Percentiles rank a stretch among this genome's conserved stretches.
phyloP scores from a whole-genome alignment of 1,140 invertebrate genomes.

The Cardiocondyla obscurior region DNA sequence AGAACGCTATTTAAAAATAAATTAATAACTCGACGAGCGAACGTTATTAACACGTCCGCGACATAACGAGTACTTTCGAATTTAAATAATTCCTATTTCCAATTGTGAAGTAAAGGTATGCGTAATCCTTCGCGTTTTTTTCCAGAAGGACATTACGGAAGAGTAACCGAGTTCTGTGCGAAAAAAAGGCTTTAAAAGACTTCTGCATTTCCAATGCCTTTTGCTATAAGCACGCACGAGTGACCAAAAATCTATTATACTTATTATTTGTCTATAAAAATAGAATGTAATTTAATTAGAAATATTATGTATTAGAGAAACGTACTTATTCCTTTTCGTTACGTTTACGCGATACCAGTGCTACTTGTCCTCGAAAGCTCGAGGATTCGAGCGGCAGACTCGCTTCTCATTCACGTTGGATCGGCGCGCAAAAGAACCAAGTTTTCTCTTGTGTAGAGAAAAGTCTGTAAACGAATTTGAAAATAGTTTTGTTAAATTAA shows the following conservation, averaged over 20 bases:
- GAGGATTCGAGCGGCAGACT: neutral
- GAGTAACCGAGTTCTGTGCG: neutral
- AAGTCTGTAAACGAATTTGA: constrained; percentile 24
- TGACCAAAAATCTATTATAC: constrained; percentile 33
- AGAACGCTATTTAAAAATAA: too few species aligned
- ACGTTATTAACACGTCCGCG: neutral
- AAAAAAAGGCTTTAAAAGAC: neutral
- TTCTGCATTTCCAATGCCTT: neutral
- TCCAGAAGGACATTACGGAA: neutral
- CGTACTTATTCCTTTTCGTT: constrained; percentile 39
- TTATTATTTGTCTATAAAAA: constrained; percentile 25
- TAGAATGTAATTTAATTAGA: constrained; percentile 44
- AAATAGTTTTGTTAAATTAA: constrained; percentile 17
- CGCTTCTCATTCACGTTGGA: neutral
- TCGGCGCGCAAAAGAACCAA: neutral
- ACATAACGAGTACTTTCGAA: neutral
- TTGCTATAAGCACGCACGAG: neutral
- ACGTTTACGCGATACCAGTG: constrained; percentile 51
- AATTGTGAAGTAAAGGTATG: neutral
- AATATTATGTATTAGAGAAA: constrained; percentile 13
- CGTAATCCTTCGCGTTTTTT: neutral
- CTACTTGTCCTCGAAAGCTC: neutral
- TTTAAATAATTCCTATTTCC: neutral
- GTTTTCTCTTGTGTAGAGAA: neutral
- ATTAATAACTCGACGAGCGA: too few species aligned